phyloP scores from a whole-genome alignment of 2,888 invertebrate genomes.

The Torymus aiolomorphi region DNA sequence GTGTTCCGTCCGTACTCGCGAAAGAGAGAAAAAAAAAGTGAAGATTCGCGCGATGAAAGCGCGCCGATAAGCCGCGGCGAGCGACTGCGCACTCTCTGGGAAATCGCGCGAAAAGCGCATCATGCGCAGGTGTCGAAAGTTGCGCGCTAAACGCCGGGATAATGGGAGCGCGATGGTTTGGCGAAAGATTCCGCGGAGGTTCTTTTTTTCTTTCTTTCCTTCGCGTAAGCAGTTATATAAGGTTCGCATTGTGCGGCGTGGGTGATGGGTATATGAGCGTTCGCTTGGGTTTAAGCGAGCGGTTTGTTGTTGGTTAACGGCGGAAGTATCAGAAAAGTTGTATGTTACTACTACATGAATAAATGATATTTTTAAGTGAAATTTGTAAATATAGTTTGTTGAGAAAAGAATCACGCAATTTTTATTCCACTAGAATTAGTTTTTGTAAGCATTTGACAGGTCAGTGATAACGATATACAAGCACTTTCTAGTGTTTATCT shows the following conservation, averaged over 20 bases:
- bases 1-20: conserved; percentile 40
- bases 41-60: conserved; percentile 58
- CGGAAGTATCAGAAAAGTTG: too few relatives aligned
- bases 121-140: conserved; percentile 33
- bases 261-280: too few relatives aligned
- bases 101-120: conserved; percentile 37
- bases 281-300: too few relatives aligned
- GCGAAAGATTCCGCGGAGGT: not conserved
- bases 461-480: too few relatives aligned
- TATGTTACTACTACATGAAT: too few relatives aligned
- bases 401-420: too few relatives aligned
- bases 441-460: too few relatives aligned
- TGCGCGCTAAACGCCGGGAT: conserved; percentile 21
- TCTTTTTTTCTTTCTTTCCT: not conserved
- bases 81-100: conserved; percentile 18
- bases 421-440: too few relatives aligned
- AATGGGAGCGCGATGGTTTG: not conserved
- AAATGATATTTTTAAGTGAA: too few relatives aligned
- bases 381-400: too few relatives aligned
- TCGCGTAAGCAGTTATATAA: not conserved
- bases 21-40: conserved; percentile 54
- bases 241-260: not conserved
- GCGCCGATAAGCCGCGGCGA: conserved; percentile 26
- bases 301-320: too few relatives aligned
- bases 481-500: too few relatives aligned